A percentile compares a stretch with the other conserved stretches of the same genome.
phyloP scores from a whole-genome alignment of 2,797 vertebrate genomes.

The Gymnothorax javanicus region DNA sequence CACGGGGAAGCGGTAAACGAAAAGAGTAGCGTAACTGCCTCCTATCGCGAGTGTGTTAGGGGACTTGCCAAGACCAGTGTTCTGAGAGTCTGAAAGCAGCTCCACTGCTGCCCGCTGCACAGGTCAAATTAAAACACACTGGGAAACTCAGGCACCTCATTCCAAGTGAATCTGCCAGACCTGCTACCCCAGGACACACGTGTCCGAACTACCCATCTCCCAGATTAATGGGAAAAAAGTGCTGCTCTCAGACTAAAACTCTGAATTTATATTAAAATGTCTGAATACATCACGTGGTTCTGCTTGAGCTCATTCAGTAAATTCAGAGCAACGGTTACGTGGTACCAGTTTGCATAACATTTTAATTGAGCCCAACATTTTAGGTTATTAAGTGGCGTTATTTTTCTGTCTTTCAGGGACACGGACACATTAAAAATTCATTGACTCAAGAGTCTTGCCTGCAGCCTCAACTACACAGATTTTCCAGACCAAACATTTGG shows the following conservation, averaged over 20 bases:
- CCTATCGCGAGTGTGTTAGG: not conserved
- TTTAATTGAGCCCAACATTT: too few relatives aligned
- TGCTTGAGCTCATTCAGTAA: too few relatives aligned
- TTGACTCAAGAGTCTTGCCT: not conserved
- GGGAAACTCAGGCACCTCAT: not conserved
- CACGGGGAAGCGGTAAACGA: not conserved
- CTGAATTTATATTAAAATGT: too few relatives aligned
- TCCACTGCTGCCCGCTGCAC: not conserved
- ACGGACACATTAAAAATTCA: not conserved
- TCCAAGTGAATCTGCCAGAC: not conserved
- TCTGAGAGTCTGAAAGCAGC: not conserved
- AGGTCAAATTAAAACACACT: not conserved
- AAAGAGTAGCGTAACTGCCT: not conserved
- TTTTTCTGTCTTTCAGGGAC: not conserved
- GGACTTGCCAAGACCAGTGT: not conserved
- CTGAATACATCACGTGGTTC: too few relatives aligned
- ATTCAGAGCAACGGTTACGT: too few relatives aligned
- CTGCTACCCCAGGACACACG: not conserved
- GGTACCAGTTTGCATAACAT: too few relatives aligned
- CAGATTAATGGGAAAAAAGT: not conserved
- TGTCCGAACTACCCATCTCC: not conserved
- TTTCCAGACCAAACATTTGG: not conserved
- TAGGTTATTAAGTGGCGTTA: not conserved
- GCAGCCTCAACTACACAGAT: not conserved
- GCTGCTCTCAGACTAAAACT: too few relatives aligned